A percentile compares a stretch with the other conserved stretches of the same genome.
These are phyloP conservation scores for Macrobrachium rosenbergii DNA, from an alignment of 1,140 invertebrate genomes.

Conservation along the genomic window DNA sequence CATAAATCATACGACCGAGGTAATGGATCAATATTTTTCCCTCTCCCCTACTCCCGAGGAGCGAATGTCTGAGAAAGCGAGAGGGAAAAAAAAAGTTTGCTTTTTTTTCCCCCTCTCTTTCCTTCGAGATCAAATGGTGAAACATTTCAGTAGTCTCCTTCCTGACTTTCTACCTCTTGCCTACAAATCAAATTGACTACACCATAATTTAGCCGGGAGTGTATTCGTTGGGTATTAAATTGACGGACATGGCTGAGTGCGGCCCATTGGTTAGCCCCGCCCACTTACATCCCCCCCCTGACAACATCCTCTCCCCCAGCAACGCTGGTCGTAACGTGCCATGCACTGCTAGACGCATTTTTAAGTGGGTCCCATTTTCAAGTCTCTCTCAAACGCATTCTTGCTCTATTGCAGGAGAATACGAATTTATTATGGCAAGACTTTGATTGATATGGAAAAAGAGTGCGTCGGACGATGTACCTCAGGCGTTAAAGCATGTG, in stretches of 20 bases:
- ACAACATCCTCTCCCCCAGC: not conserved
- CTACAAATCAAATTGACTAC: constrained; percentile 65
- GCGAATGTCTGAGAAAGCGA: not conserved
- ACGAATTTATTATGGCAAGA: not conserved
- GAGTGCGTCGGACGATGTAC: constrained; percentile 28
- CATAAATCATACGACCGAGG: not conserved
- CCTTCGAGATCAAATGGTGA: constrained; percentile 19
- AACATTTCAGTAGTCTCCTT: constrained; percentile 15
- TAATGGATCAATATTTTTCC: not conserved
- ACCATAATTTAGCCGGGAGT: constrained; percentile 60
- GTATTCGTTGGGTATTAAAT: constrained; percentile 64
- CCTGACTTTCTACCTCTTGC: constrained; percentile 60
- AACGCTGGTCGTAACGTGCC: not conserved
- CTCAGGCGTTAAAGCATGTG: constrained; percentile 28
- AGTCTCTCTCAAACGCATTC: not conserved
- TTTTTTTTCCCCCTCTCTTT: not conserved
- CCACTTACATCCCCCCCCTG: constrained; percentile 1
- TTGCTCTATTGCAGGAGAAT: not conserved
- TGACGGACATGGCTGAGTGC: constrained; percentile 63
- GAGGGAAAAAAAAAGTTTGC: not conserved
- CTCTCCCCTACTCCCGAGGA: not conserved
- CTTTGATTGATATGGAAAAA: not conserved
- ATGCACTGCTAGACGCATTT: not conserved
- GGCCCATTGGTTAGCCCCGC: constrained; percentile 56
- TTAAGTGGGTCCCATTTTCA: too few species aligned